phyloP scores from a whole-genome alignment of 2,113 vertebrate species.

The Gymnobelideus leadbeateri region DNA sequence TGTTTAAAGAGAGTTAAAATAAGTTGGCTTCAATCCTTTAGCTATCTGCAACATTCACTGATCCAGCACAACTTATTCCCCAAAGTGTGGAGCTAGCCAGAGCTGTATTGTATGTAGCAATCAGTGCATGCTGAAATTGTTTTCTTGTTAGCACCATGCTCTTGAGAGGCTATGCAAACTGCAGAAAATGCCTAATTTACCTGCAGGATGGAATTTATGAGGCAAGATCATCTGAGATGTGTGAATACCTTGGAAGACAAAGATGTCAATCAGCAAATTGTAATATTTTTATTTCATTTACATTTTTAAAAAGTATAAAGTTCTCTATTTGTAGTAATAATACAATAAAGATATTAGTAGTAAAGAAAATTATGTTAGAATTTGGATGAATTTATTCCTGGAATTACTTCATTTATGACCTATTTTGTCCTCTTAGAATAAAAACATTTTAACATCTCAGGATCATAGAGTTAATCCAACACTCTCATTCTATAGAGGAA shows the following conservation, averaged over 20 bases:
- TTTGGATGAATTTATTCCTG: background rate
- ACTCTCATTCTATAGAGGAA: background rate
- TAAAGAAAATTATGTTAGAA: background rate
- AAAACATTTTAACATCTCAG: background rate
- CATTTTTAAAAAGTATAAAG: background rate
- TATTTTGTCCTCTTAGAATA: background rate
- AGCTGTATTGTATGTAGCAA: background rate
- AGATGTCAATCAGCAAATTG: background rate
- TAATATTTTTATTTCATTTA: background rate
- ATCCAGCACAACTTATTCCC: background rate
- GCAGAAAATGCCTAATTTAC: background rate
- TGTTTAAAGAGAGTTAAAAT: conserved; percentile 2
- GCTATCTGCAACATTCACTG: background rate
- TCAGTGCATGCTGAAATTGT: conserved; percentile 3
- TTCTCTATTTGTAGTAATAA: background rate
- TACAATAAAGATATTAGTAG: background rate
- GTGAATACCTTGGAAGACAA: background rate
- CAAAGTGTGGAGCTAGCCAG: background rate
- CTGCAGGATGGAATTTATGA: background rate
- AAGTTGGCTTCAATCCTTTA: background rate
- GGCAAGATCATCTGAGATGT: background rate
- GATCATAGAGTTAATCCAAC: background rate
- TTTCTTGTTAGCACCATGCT: background rate
- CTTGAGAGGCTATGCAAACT: background rate
- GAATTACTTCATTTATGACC: background rate